phyloP scores from a whole-genome alignment of 2,888 invertebrate species.

The Diaperis boleti region DNA sequence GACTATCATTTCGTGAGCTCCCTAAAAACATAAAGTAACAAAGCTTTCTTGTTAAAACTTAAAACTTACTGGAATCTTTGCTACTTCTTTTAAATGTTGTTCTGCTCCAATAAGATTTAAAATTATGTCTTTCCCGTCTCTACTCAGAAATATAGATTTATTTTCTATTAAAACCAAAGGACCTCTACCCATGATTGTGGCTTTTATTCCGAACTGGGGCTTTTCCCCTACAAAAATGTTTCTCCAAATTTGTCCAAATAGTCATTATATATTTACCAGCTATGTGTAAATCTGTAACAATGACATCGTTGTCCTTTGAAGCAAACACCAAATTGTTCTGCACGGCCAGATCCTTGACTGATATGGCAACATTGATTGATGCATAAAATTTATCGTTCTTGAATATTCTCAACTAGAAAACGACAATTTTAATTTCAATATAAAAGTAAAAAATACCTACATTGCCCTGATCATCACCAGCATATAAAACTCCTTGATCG shows the following conservation, averaged over 20 bases:
- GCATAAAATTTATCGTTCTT: conserved; percentile 69
- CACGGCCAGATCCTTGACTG: conserved; percentile 74
- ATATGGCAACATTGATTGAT: conserved; percentile 66
- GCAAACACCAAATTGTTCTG: conserved; percentile 71
- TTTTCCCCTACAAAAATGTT: conserved; percentile 49
- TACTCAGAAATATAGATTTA: conserved; percentile 67
- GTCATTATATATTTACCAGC: too few species aligned
- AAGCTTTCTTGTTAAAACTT: too few species aligned
- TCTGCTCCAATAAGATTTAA: conserved; percentile 69
- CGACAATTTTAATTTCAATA: too few species aligned
- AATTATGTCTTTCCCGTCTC: conserved; percentile 70
- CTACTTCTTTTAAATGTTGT: conserved; percentile 67
- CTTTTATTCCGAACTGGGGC: conserved; percentile 63
- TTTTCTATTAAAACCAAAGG: conserved; percentile 69
- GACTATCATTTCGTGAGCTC: conserved; percentile 67
- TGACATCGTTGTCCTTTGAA: conserved; percentile 73
- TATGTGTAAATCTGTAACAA: conserved; percentile 72
- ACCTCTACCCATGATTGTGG: conserved; percentile 70
- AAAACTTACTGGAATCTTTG: conserved; percentile 70
- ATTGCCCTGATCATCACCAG: conserved; percentile 74
- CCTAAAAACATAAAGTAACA: conserved; percentile 46
- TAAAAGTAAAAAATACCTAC: too few species aligned
- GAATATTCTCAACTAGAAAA: conserved; percentile 71
- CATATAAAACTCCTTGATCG: conserved; percentile 66
- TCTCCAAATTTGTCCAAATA: too few species aligned